Evolutionary conservation across 2,888 invertebrate genomes (phyloP), one percentile per base, ranked within the genome.

Genomic region (Tinea pellionella): DNA sequence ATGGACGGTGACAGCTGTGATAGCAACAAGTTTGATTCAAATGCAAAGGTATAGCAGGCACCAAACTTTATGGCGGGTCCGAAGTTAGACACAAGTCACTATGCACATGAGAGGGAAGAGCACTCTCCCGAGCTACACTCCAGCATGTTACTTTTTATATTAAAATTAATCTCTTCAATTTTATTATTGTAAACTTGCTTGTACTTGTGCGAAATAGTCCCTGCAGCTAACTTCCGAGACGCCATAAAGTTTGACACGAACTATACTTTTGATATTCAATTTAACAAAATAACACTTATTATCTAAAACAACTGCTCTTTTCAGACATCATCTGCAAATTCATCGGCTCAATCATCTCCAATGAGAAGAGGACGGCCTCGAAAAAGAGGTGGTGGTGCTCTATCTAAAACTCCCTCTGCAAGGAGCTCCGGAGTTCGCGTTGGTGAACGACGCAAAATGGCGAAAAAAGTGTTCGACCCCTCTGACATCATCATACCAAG

Each of bases 401-500:
- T 72, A 19, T 73, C 43, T 6, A 55, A 16, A 42, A 71, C 61
- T 6, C 1, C 19, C 18, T 69, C 70, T 13, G 75, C 73, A 59
- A 69, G 69, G 57, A 77, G 67, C 61, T 68, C 70, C 4, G 77
- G 73, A 29, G 68, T 90, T 7, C 80, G 90, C 37, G 89, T 90
- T 16, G 90, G 90, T 8, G 90, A 90, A 66, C 76, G 90, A 63
- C 78, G 90, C 60, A 90, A 93, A 91, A 91, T 94, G 88, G 94
- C 94, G 0, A 94, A 94, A 71, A 93, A 93, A 73, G 94, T 95
- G 0, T 95, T 95, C 72, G 95, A 95, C 78, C 95, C 95, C 1
- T 95, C 95, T 0, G 94, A 95, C 68, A 93, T 92, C 65, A 93
- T 94, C 76, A 80, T 93, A 41, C 94, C 94, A 9, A 89, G 89